Conservation (phyloP, 23 tunicate species). For the Halocynthia roretzi region DNA sequence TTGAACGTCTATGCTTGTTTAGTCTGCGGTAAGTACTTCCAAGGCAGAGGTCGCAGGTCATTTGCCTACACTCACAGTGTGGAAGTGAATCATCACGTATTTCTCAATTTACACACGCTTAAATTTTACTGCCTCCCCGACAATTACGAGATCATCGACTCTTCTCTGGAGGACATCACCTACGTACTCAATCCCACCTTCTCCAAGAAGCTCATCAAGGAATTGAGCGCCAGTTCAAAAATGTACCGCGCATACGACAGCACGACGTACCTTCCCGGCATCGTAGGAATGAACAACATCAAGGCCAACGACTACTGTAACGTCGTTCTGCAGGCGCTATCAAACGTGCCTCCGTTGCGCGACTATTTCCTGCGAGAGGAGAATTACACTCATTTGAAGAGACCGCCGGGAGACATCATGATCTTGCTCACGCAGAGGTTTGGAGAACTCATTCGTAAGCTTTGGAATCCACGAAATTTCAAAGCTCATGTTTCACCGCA, state of each 20-base stretch:
- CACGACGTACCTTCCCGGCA: conserved; percentile 85
- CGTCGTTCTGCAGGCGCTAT: conserved; percentile 86
- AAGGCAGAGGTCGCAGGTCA: conserved; percentile 93
- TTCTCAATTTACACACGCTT: conserved; percentile 77
- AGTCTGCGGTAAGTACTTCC: conserved; percentile 81
- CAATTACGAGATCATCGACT: conserved; percentile 86
- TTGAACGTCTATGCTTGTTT: conserved; percentile 92
- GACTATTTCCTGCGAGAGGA: conserved; percentile 79
- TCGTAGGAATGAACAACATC: conserved; percentile 93
- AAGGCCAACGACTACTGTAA: conserved; percentile 97
- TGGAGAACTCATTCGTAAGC: conserved; percentile 85
- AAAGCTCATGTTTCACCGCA: conserved; percentile 98
- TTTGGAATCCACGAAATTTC: conserved; percentile 92
- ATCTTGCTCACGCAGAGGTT: conserved; percentile 81
- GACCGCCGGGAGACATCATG: conserved; percentile 95
- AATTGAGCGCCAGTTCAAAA: conserved; percentile 45
- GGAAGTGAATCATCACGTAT: conserved; percentile 90
- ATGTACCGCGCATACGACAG: conserved; percentile 77
- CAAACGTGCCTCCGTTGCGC: conserved; percentile 78
- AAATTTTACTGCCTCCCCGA: conserved; percentile 97
- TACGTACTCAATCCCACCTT: conserved; percentile 90
- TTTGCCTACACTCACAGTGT: conserved; percentile 89
- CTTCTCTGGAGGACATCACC: conserved; percentile 93
- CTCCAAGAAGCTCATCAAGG: conserved; percentile 46
- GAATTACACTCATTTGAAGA: conserved; percentile 75